Percentiles rank a stretch among this genome's conserved stretches.
Conservation (phyloP, 1,140 invertebrate species). For the Scaptomyza montana region DNA sequence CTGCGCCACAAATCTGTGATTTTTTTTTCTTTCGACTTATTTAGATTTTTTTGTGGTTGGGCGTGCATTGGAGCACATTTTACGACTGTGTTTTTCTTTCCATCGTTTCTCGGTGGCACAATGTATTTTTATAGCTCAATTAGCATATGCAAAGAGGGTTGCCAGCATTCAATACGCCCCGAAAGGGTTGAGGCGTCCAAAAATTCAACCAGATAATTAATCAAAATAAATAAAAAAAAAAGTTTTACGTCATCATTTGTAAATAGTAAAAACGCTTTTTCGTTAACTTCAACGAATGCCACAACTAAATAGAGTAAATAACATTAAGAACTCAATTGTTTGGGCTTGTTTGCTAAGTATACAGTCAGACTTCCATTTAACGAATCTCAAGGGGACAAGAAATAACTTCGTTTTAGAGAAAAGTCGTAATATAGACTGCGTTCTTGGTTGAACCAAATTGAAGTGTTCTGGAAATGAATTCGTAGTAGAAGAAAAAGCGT, state of each 20-base stretch:
- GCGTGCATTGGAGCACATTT: constrained; percentile 37
- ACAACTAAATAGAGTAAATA: background rate
- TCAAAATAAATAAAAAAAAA: constrained; percentile 38
- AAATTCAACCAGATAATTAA: constrained; percentile 54
- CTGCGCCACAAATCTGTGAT: constrained; percentile 52
- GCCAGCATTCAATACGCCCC: constrained; percentile 1
- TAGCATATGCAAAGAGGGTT: constrained; percentile 66
- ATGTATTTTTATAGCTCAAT: constrained; percentile 81
- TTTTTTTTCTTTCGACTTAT: background rate
- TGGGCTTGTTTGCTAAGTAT: background rate
- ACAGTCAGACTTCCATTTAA: background rate
- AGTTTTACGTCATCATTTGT: constrained; percentile 1
- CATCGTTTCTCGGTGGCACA: constrained; percentile 44
- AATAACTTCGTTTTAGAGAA: too few relatives aligned
- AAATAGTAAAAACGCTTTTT: constrained; percentile 10
- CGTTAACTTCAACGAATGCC: background rate
- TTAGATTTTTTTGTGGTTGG: background rate
- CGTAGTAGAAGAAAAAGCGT: too few relatives aligned
- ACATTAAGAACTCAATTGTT: background rate
- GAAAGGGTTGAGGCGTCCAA: constrained; percentile 25
- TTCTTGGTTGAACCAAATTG: too few relatives aligned
- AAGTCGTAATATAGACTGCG: too few relatives aligned
- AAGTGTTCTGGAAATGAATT: too few relatives aligned
- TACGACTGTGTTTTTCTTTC: constrained; percentile 68
- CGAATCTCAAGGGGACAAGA: too few relatives aligned